Conservation (phyloP, 2,888 invertebrate species). For the Xestia sexstrigata region DNA sequence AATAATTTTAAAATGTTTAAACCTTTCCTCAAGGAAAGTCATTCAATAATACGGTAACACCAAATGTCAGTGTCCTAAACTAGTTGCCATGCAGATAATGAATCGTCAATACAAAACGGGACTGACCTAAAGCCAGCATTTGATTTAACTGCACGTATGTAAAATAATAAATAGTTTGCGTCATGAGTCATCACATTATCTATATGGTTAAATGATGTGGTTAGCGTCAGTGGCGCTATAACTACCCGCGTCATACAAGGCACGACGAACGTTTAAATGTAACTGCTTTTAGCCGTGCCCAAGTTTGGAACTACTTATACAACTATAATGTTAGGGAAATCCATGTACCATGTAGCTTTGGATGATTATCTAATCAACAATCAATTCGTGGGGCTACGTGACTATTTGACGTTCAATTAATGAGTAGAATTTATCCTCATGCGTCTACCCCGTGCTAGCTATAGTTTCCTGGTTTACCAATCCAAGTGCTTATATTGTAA, state of each 20-base stretch:
- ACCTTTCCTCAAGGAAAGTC: constrained; percentile 8
- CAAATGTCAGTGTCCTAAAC: neutral
- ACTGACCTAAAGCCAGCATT: constrained; percentile 38
- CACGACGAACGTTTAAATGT: constrained; percentile 20
- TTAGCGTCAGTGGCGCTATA: constrained; percentile 46
- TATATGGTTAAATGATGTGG: constrained; percentile 50
- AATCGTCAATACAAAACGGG: constrained; percentile 7
- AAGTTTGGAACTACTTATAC: constrained; percentile 2
- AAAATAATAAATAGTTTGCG: constrained; percentile 52
- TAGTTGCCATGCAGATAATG: constrained; percentile 29
- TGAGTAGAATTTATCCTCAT: constrained; percentile 38
- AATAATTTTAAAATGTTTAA: neutral
- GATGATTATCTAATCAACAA: constrained; percentile 4
- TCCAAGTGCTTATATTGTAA: neutral
- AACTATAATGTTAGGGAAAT: constrained; percentile 22
- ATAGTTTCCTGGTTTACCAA: constrained; percentile 1
- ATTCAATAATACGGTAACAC: neutral
- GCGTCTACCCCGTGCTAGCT: neutral
- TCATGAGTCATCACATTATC: constrained; percentile 61
- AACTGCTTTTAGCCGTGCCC: neutral
- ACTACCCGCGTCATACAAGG: constrained; percentile 15
- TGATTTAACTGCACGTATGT: constrained; percentile 33
- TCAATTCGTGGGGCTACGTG: constrained; percentile 9
- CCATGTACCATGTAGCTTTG: neutral
- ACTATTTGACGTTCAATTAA: neutral